phyloP scores from a whole-genome alignment of 2,113 vertebrate species.

The Coreoperca whiteheadi region DNA sequence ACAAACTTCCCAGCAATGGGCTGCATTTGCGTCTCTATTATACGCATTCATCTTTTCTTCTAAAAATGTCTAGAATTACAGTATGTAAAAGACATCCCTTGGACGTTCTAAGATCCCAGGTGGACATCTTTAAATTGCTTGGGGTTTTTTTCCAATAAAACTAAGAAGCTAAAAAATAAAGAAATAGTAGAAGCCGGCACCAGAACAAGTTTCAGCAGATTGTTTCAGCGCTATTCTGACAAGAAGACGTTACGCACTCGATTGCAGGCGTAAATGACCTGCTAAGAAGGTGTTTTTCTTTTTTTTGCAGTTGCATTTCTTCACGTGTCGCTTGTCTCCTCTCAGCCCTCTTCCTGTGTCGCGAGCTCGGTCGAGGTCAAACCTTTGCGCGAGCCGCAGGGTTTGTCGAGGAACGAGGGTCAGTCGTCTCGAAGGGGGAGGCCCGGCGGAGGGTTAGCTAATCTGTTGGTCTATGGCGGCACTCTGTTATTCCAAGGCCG shows the following conservation, averaged over 20 bases:
- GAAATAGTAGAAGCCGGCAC: not conserved
- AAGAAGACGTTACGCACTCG: not conserved
- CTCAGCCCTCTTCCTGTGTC: slow-evolving; percentile 18
- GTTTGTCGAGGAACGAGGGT: slow-evolving; percentile 43
- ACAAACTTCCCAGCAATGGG: too few relatives aligned
- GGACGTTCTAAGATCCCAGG: not conserved
- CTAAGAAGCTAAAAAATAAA: not conserved
- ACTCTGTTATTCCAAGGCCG: slow-evolving; percentile 82
- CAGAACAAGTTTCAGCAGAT: not conserved
- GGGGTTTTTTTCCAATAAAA: not conserved
- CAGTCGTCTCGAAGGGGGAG: slow-evolving; percentile 37
- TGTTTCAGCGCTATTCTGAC: not conserved
- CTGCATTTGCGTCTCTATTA: not conserved
- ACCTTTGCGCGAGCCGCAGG: slow-evolving; percentile 53
- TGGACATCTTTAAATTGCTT: not conserved
- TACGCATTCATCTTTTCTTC: not conserved
- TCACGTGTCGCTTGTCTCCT: slow-evolving; percentile 6
- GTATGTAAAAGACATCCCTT: not conserved
- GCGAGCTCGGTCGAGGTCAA: slow-evolving; percentile 48
- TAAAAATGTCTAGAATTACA: too few relatives aligned
- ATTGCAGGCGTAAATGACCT: not conserved
- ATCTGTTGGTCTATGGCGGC: slow-evolving; percentile 82
- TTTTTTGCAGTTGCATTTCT: not conserved
- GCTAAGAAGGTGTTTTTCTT: not conserved
- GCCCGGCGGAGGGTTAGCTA: slow-evolving; percentile 71